Conservation (phyloP, 2,797 vertebrate genomes). For the Anguilla obscura region DNA sequence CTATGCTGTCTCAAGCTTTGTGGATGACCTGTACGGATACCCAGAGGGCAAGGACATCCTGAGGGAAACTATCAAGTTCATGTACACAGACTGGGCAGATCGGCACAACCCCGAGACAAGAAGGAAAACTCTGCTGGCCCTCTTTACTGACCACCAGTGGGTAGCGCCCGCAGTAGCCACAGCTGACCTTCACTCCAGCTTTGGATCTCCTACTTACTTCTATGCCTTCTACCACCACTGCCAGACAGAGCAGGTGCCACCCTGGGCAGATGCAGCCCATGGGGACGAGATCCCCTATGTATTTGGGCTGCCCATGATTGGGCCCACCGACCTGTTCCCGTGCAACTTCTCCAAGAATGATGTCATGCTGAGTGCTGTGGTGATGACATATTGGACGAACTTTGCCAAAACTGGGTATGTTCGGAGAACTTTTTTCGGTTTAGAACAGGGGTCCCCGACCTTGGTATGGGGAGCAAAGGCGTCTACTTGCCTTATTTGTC, state of each 20-base stretch:
- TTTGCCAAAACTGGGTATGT: conserved; percentile 98
- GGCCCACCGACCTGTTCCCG: conserved; percentile 96
- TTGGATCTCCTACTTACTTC: conserved; percentile 97
- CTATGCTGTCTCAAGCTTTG: conserved; percentile 98
- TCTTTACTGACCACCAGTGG: conserved; percentile 99
- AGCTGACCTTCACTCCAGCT: conserved; percentile 97
- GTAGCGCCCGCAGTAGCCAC: conserved; percentile 98
- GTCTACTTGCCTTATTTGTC: too few relatives aligned
- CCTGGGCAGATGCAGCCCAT: conserved; percentile 96
- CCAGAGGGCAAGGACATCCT: conserved; percentile 98
- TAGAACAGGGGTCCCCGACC: not conserved
- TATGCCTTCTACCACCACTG: conserved; percentile 99
- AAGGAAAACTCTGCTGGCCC: conserved; percentile 91
- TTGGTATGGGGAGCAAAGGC: not conserved
- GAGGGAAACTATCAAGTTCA: conserved; percentile 98
- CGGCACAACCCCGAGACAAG: conserved; percentile 95
- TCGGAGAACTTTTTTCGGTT: not conserved
- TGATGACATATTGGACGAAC: conserved; percentile 99
- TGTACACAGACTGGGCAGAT: conserved; percentile 99
- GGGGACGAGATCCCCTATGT: conserved; percentile 98
- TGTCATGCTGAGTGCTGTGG: conserved; percentile 96
- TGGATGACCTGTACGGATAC: conserved; percentile 96
- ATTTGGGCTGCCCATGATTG: conserved; percentile 96
- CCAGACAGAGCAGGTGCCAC: conserved; percentile 98
- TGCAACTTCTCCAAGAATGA: conserved; percentile 99